Conservation (phyloP, 2,888 invertebrate species). For the Pseudococcus viburni region DNA sequence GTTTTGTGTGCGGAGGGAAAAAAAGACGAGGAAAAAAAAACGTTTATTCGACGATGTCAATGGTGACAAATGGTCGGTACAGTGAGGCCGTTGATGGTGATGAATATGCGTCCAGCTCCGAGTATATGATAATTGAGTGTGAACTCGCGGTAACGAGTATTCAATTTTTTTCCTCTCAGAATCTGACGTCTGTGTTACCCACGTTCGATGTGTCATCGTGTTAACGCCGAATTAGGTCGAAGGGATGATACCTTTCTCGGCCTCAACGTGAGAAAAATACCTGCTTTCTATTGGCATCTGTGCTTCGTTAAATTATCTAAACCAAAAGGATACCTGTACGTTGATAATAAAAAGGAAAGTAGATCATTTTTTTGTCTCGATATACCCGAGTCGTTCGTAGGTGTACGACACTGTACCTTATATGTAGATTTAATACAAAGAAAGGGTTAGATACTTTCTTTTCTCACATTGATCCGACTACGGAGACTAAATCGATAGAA, state of each 20-base stretch:
- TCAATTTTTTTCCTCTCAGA: conserved; percentile 9
- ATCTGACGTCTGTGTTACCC: conserved; percentile 19
- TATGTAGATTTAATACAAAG: neutral
- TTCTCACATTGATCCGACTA: conserved; percentile 21
- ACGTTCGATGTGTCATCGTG: conserved; percentile 30
- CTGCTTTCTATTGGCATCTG: neutral
- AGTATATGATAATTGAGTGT: conserved; percentile 32
- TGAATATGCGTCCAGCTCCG: conserved; percentile 31
- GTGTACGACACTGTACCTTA: neutral
- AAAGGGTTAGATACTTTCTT: conserved; percentile 40
- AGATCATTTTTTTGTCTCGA: conserved; percentile 36
- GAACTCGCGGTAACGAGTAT: conserved; percentile 48
- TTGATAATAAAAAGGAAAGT: conserved; percentile 49
- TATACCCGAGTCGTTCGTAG: neutral
- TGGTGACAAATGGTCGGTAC: conserved; percentile 46
- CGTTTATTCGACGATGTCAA: conserved; percentile 54
- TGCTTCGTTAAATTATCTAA: neutral
- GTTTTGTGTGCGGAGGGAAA: neutral
- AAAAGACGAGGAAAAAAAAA: neutral
- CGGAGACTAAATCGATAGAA: neutral
- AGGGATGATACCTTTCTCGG: neutral
- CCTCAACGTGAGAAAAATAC: conserved; percentile 36
- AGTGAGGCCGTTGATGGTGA: conserved; percentile 15
- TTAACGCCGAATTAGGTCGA: conserved; percentile 38
- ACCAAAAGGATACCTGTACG: neutral